phyloP scores from a whole-genome alignment of 53 echinoderm and acorn worm genomes.

The Mesocentrotus franciscanus region DNA sequence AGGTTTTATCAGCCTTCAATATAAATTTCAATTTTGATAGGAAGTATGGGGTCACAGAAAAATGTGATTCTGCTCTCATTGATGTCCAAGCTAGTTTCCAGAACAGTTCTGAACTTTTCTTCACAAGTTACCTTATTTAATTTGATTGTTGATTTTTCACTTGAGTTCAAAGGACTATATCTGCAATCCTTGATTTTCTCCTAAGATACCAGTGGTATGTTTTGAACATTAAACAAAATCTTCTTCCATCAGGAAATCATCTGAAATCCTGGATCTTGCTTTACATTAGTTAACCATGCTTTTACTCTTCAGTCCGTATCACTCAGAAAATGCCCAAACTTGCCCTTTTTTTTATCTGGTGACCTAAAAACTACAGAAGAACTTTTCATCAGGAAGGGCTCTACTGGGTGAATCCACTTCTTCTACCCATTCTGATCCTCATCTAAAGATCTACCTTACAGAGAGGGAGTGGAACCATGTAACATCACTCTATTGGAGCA shows the following conservation, averaged over 20 bases:
- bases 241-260: background rate
- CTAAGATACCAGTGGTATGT: too few species aligned
- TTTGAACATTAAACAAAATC: background rate
- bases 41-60: too few species aligned
- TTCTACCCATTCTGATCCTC: background rate
- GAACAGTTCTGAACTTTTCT: background rate
- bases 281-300: background rate
- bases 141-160: too few species aligned
- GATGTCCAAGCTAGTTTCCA: background rate
- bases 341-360: background rate
- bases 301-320: background rate
- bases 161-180: too few species aligned
- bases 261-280: background rate
- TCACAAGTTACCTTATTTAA: too few species aligned
- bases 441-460: background rate
- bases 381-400: background rate
- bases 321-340: background rate
- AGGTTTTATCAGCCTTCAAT: too few species aligned
- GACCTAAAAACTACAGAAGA: background rate
- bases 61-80: background rate
- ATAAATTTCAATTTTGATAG: too few species aligned
- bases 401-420: background rate
- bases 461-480: background rate
- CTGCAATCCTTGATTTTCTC: too few species aligned
- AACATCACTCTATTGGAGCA: too few species aligned